These are phyloP conservation scores for Drosophila obscura DNA, from an alignment of 1,140 invertebrate genomes.

Conservation along the genomic window DNA sequence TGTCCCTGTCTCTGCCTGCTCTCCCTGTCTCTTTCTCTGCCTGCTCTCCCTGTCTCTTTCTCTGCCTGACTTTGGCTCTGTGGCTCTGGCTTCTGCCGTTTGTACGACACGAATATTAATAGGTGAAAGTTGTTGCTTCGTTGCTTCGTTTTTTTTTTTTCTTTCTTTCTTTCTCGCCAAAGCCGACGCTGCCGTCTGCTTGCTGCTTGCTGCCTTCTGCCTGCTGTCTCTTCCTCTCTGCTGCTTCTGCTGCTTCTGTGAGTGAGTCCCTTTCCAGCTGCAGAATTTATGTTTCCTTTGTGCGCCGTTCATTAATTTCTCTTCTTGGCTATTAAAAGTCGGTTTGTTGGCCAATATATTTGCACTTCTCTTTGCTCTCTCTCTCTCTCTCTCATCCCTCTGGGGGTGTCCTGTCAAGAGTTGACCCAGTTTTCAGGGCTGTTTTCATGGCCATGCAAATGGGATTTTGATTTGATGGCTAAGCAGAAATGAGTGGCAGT, in stretches of 20 bases:
- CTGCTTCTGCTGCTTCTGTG: slow-evolving; percentile 21
- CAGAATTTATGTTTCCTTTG: slow-evolving; percentile 68
- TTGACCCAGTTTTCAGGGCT: slow-evolving; percentile 33
- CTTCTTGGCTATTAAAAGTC: slow-evolving; percentile 14
- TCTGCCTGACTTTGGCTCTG: slow-evolving; percentile 27
- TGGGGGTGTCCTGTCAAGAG: slow-evolving; percentile 43
- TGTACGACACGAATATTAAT: slow-evolving; percentile 83
- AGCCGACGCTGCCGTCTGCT: background rate
- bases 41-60: slow-evolving; percentile 14
- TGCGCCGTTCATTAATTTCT: slow-evolving; percentile 39
- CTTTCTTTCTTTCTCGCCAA: slow-evolving; percentile 21
- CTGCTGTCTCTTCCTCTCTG: slow-evolving; percentile 12
- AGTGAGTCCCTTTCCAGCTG: slow-evolving; percentile 50
- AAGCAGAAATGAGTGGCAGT: slow-evolving; percentile 9
- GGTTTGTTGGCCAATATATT: slow-evolving; percentile 9
- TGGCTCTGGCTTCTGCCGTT: slow-evolving; percentile 60
- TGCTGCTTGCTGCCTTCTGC: slow-evolving; percentile 8
- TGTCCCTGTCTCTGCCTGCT: slow-evolving; percentile 21
- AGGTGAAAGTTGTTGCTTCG: slow-evolving; percentile 83
- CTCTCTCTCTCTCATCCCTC: slow-evolving; percentile 2
- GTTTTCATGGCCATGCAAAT: slow-evolving; percentile 49
- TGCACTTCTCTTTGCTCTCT: background rate
- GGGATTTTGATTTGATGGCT: slow-evolving; percentile 28
- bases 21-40: background rate
- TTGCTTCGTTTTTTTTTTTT: slow-evolving; percentile 42